Evolutionary conservation across 2,113 vertebrate genomes (phyloP).

Genomic region (Misgurnus mizolepis): DNA sequence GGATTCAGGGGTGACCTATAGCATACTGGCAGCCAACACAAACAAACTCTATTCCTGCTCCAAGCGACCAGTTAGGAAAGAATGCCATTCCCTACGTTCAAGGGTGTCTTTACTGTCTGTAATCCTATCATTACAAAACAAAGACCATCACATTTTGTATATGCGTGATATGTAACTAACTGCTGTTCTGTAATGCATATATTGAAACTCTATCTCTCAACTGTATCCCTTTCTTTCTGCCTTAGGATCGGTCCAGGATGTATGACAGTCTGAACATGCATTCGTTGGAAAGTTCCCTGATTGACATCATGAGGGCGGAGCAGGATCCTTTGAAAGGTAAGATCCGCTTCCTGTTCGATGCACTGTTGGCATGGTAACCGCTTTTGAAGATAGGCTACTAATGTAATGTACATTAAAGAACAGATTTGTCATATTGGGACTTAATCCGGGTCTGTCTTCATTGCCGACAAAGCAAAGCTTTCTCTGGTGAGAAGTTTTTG

Average conservation of each 20-base stretch:
- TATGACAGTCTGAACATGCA: conserved; percentile 99
- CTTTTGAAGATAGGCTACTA: neutral
- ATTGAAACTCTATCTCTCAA: neutral
- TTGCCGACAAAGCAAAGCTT: neutral
- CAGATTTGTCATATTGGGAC: too few relatives aligned
- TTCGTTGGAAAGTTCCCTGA: conserved; percentile 97
- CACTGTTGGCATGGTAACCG: neutral
- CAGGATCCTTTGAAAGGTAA: conserved; percentile 97
- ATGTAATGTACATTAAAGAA: neutral
- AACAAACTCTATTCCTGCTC: conserved; percentile 28
- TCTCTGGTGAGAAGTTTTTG: too few relatives aligned
- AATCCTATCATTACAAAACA: conserved; percentile 24
- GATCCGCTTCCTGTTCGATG: conserved; percentile 45
- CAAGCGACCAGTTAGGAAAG: conserved; percentile 59
- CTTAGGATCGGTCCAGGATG: conserved; percentile 84
- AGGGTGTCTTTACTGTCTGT: neutral
- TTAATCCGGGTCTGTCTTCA: neutral
- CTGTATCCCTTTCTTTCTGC: neutral
- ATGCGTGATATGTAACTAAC: conserved; percentile 9
- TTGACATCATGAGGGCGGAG: conserved; percentile 98
- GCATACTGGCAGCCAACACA: conserved; percentile 39
- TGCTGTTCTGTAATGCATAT: neutral
- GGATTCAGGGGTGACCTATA: conserved; percentile 43
- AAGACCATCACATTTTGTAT: too few relatives aligned
- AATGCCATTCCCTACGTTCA: conserved; percentile 63